Percentiles rank a stretch among this genome's conserved stretches.
phyloP scores from a whole-genome alignment of 2,888 invertebrate species.

The Spodoptera littoralis region DNA sequence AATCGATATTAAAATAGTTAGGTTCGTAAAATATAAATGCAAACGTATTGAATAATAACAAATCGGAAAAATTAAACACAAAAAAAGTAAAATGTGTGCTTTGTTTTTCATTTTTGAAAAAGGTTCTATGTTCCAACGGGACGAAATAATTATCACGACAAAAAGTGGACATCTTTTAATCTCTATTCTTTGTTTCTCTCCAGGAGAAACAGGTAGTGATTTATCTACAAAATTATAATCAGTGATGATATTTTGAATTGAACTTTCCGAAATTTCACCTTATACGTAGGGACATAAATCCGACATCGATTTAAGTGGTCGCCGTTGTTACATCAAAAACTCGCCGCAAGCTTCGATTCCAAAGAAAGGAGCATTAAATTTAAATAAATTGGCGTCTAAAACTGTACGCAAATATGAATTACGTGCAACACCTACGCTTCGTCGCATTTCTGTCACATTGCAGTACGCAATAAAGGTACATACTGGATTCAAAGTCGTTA shows the following conservation, averaged over 20 bases:
- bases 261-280: conserved; percentile 44
- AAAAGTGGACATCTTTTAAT: too few relatives aligned
- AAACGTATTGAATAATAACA: neutral
- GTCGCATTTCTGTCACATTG: conserved; percentile 47
- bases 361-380: neutral
- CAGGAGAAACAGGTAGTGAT: too few relatives aligned
- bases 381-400: conserved; percentile 7
- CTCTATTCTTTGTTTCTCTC: too few relatives aligned
- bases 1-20: too few relatives aligned
- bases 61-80: neutral
- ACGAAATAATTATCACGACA: too few relatives aligned
- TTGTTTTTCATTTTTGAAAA: too few relatives aligned
- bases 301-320: conserved; percentile 9
- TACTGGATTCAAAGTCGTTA: conserved; percentile 45
- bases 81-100: too few relatives aligned
- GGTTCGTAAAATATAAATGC: too few relatives aligned
- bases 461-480: conserved; percentile 38
- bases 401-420: conserved; percentile 15
- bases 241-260: conserved; percentile 30
- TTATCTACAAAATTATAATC: neutral
- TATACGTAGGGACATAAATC: conserved; percentile 30
- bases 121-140: too few relatives aligned
- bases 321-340: conserved; percentile 31
- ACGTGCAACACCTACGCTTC: conserved; percentile 36
- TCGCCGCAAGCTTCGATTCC: conserved; percentile 3